phyloP scores from a whole-genome alignment of 2,797 vertebrate species.

The Rhyacichthys aspro region DNA sequence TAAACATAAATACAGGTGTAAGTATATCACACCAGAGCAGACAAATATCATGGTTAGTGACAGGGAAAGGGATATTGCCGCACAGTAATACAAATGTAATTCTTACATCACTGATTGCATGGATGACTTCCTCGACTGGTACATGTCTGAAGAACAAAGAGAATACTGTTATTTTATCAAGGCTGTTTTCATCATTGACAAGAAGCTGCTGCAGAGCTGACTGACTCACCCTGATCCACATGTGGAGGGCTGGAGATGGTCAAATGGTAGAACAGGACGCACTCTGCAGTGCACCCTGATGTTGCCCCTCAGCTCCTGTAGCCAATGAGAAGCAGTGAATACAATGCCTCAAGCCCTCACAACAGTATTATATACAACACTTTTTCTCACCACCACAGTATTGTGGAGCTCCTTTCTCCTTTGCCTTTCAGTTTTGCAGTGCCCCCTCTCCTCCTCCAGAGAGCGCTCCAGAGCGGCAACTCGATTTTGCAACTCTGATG shows the following conservation, averaged over 20 bases:
- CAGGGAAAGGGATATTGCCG: not conserved
- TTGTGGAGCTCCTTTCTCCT: slow-evolving; percentile 81
- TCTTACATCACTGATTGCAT: slow-evolving; percentile 83
- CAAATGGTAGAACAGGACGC: slow-evolving; percentile 80
- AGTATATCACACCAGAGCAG: not conserved
- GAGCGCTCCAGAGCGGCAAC: slow-evolving; percentile 72
- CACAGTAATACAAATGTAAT: not conserved
- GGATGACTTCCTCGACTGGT: slow-evolving; percentile 73
- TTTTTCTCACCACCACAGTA: slow-evolving; percentile 77
- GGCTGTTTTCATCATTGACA: not conserved
- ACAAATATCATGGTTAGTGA: not conserved
- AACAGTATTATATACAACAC: not conserved
- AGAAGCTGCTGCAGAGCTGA: not conserved
- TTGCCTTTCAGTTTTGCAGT: slow-evolving; percentile 76
- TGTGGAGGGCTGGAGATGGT: slow-evolving; percentile 41
- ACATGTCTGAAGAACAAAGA: slow-evolving; percentile 58
- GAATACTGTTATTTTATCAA: not conserved
- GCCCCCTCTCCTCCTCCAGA: slow-evolving; percentile 76
- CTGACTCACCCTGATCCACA: slow-evolving; percentile 67
- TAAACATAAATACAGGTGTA: slow-evolving; percentile 1
- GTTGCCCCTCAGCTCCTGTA: slow-evolving; percentile 86
- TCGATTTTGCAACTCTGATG: slow-evolving; percentile 71
- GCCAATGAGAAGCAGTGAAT: not conserved
- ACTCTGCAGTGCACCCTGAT: slow-evolving; percentile 87
- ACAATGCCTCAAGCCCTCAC: too few species aligned